These are phyloP conservation scores for Lucifuga dentata DNA, from an alignment of 2,113 vertebrate species.

Conservation along the genomic window DNA sequence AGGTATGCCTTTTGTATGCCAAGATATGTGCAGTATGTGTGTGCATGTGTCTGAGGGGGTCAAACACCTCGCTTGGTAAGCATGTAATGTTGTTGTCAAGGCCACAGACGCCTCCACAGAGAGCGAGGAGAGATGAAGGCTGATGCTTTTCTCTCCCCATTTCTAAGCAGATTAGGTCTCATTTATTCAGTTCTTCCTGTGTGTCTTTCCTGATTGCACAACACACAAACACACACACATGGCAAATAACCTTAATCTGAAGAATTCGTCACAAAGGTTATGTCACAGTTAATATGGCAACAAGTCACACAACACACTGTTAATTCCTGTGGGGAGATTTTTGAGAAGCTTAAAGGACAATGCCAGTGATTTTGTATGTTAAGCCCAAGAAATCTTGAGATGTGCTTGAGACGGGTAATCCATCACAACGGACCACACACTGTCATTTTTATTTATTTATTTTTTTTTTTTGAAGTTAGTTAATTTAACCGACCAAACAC, in stretches of 20 bases:
- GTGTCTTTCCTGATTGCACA: conserved; percentile 16
- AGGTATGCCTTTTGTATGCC: conserved; percentile 61
- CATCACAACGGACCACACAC: too few relatives aligned
- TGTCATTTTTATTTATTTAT: too few relatives aligned
- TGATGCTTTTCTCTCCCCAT: conserved; percentile 41
- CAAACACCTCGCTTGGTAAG: conserved; percentile 46
- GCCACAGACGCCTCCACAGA: conserved; percentile 64
- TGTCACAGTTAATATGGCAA: conserved; percentile 64
- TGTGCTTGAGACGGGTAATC: too few relatives aligned
- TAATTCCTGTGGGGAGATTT: conserved; percentile 53
- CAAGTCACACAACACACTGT: conserved; percentile 12
- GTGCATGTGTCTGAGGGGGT: conserved; percentile 8
- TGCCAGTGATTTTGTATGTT: too few relatives aligned
- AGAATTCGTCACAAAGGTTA: conserved; percentile 66
- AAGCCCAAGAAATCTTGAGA: too few relatives aligned
- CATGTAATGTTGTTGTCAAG: conserved; percentile 73
- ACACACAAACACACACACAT: conserved; percentile 7
- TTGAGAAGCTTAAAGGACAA: too few relatives aligned
- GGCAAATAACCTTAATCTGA: conserved; percentile 53
- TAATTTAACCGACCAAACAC: too few relatives aligned
- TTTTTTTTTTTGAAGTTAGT: too few relatives aligned
- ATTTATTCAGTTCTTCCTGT: conserved; percentile 33
- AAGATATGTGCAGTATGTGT: conserved; percentile 26
- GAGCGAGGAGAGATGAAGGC: conserved; percentile 59
- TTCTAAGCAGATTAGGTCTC: conserved; percentile 73